These are phyloP conservation scores for Ochropleura plecta DNA, from an alignment of 2,888 invertebrate species.

Conservation along the genomic window DNA sequence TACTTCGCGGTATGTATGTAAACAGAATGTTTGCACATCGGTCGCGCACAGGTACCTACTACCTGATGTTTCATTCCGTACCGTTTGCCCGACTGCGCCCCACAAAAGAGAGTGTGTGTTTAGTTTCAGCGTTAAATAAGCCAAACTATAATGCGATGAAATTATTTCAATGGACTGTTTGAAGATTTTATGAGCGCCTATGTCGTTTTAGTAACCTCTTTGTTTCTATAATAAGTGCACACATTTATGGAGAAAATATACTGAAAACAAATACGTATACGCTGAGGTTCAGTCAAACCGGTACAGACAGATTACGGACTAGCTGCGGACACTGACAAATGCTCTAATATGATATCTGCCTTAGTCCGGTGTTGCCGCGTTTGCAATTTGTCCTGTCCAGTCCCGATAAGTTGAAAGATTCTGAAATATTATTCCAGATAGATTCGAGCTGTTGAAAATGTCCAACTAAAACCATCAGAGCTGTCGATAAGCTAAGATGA, in stretches of 20 bases:
- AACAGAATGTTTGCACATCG: slow-evolving; percentile 67
- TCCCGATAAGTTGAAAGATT: not conserved
- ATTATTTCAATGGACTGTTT: slow-evolving; percentile 36
- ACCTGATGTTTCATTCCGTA: slow-evolving; percentile 66
- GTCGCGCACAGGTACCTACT: slow-evolving; percentile 63
- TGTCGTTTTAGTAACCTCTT: not conserved
- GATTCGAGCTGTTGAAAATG: slow-evolving; percentile 30
- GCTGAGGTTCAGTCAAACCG: not conserved
- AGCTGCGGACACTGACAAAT: not conserved
- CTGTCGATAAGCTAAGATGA: slow-evolving; percentile 53
- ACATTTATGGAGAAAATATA: not conserved
- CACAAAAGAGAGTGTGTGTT: slow-evolving; percentile 59
- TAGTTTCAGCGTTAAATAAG: slow-evolving; percentile 38
- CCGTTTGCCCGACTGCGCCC: slow-evolving; percentile 56
- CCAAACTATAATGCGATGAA: slow-evolving; percentile 31
- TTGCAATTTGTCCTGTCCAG: not conserved
- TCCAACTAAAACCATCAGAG: slow-evolving; percentile 41
- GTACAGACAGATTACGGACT: not conserved
- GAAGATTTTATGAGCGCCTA: not conserved
- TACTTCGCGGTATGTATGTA: slow-evolving; percentile 66
- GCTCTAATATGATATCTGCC: not conserved
- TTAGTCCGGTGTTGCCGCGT: not conserved
- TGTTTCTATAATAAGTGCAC: not conserved
- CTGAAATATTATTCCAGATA: slow-evolving; percentile 5
- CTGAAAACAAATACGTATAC: not conserved